Percentiles rank a stretch among this genome's conserved stretches.
These are phyloP conservation scores for Scotopteryx bipunctaria DNA, from an alignment of 2,888 invertebrate genomes.

Conservation along the genomic window DNA sequence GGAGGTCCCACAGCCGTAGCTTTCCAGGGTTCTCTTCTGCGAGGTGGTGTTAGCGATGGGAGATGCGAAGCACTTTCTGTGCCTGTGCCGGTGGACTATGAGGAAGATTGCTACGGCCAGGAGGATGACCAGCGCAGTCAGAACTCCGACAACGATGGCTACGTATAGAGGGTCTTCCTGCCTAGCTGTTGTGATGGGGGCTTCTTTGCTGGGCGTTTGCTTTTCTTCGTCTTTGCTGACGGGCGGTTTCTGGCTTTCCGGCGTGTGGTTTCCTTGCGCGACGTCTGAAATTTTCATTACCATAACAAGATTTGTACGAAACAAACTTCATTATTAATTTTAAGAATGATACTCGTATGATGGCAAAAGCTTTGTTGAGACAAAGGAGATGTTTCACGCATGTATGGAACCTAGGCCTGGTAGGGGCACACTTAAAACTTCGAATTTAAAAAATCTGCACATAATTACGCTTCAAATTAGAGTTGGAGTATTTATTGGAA, in stretches of 20 bases:
- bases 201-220: conserved; percentile 78
- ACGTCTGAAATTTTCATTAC: conserved; percentile 81
- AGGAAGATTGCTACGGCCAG: conserved; percentile 88
- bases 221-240: conserved; percentile 76
- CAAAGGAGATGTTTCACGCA: too few relatives aligned
- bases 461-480: too few relatives aligned
- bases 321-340: too few relatives aligned
- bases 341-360: too few relatives aligned
- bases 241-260: conserved; percentile 84
- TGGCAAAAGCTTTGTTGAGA: too few relatives aligned
- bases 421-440: too few relatives aligned
- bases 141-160: conserved; percentile 90
- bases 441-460: too few relatives aligned
- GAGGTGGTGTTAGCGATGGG: conserved; percentile 41
- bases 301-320: conserved; percentile 11
- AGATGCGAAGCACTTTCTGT: conserved; percentile 85
- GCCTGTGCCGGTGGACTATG: conserved; percentile 87
- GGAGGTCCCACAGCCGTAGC: conserved; percentile 80
- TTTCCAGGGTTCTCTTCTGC: conserved; percentile 79
- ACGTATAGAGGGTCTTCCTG: conserved; percentile 89
- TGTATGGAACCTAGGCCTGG: too few relatives aligned
- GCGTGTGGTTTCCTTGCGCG: conserved; percentile 89
- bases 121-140: conserved; percentile 88
- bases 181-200: conserved; percentile 86
- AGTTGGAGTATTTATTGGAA: too few relatives aligned